phyloP scores from a whole-genome alignment of 2,888 invertebrate genomes.

The Zygogramma bicolorata region DNA sequence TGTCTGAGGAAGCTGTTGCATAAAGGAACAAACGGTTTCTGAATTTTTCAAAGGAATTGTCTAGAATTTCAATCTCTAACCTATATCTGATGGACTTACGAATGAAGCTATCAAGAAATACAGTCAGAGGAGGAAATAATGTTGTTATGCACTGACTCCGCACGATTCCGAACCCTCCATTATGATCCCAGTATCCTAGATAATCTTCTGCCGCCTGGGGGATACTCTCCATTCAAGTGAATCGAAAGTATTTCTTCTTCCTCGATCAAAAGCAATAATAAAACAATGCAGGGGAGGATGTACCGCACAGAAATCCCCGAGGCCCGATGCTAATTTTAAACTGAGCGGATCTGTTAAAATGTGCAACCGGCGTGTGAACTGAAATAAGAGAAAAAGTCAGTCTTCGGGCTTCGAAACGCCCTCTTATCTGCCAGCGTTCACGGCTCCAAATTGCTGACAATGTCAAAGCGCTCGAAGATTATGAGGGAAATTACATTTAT shows the following conservation, averaged over 20 bases:
- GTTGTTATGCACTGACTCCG: background rate
- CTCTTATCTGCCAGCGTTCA: background rate
- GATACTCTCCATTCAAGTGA: conserved; percentile 1
- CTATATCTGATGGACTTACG: no score
- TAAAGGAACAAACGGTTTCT: no score
- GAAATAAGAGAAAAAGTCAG: background rate
- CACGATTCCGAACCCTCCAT: background rate
- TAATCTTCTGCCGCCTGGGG: background rate
- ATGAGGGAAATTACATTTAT: conserved; percentile 9
- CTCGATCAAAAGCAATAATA: background rate
- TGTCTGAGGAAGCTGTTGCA: no score
- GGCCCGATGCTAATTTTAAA: conserved; percentile 3
- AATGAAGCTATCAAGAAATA: no score
- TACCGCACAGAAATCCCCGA: background rate
- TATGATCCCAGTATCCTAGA: background rate
- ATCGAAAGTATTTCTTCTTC: conserved; percentile 11
- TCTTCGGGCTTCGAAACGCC: background rate
- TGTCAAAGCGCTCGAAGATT: background rate
- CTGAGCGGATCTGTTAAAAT: conserved; percentile 10
- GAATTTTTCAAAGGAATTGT: no score
- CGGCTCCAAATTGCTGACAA: background rate
- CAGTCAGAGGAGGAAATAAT: background rate
- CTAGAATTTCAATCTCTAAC: no score
- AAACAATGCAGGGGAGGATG: background rate
- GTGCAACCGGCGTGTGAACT: conserved; percentile 5